Percentiles rank a stretch among this genome's conserved stretches.
Conservation (phyloP, 2,888 invertebrate species). For the Drosophila mimica region DNA sequence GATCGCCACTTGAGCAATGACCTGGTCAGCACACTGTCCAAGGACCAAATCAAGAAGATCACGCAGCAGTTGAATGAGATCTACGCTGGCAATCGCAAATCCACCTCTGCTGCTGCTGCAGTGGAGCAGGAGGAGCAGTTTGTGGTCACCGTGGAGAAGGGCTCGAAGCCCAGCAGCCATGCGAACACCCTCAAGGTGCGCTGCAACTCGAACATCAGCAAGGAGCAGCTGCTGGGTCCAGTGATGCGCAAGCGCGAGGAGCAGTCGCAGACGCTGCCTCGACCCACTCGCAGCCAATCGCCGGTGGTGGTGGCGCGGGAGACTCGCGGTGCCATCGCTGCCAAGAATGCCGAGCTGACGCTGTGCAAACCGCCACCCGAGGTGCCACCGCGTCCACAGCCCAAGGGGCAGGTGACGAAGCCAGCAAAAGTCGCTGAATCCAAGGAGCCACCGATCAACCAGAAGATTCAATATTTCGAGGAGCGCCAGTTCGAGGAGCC, state of each 20-base stretch:
- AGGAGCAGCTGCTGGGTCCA: conserved; percentile 84
- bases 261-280: conserved; percentile 84
- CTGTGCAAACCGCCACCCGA: conserved; percentile 79
- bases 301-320: conserved; percentile 86
- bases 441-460: conserved; percentile 86
- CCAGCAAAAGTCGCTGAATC: conserved; percentile 23
- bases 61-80: conserved; percentile 93
- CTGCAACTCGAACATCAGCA: conserved; percentile 87
- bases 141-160: conserved; percentile 87
- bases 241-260: conserved; percentile 79
- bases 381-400: conserved; percentile 67
- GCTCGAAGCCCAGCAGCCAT: conserved; percentile 79
- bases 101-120: conserved; percentile 57
- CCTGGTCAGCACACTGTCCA: conserved; percentile 93
- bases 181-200: conserved; percentile 86
- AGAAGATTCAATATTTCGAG: conserved; percentile 92
- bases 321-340: conserved; percentile 88
- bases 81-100: conserved; percentile 86
- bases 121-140: conserved; percentile 85
- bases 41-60: conserved; percentile 92
- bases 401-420: conserved; percentile 23
- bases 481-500: conserved; percentile 87
- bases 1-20: conserved; percentile 90
- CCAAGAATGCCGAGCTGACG: conserved; percentile 85
- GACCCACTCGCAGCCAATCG: conserved; percentile 79